phyloP scores from a whole-genome alignment of 2,888 invertebrate species.

The Philereme vetulata region DNA sequence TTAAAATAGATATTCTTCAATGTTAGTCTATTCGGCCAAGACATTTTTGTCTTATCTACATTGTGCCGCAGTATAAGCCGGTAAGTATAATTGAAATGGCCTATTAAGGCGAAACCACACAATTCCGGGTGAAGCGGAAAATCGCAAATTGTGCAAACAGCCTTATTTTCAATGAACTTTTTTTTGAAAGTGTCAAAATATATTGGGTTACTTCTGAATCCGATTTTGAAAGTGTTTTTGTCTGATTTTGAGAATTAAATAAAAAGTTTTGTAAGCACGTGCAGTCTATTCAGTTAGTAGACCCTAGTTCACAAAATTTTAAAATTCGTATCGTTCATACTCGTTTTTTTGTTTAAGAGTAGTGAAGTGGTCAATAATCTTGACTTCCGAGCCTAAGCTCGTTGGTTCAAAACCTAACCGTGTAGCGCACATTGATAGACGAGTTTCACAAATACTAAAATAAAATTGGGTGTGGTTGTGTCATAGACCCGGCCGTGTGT shows the following conservation, averaged over 20 bases:
- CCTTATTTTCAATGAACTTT: conserved; percentile 27
- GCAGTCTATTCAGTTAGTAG: background rate
- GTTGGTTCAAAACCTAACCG: too few relatives aligned
- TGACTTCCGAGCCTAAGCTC: too few relatives aligned
- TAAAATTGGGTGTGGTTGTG: too few relatives aligned
- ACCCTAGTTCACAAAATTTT: too few relatives aligned
- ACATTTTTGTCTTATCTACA: background rate
- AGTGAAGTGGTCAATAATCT: too few relatives aligned
- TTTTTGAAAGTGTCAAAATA: conserved; percentile 39
- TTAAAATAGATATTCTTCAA: too few relatives aligned
- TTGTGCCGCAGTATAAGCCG: conserved; percentile 12
- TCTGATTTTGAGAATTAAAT: background rate
- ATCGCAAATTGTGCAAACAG: conserved; percentile 43
- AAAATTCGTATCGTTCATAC: too few relatives aligned
- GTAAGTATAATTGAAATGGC: background rate
- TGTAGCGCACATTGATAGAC: too few relatives aligned
- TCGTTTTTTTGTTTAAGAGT: too few relatives aligned
- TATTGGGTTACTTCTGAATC: conserved; percentile 32
- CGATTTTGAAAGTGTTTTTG: conserved; percentile 8
- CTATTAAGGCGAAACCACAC: conserved; percentile 31
- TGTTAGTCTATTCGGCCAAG: too few relatives aligned
- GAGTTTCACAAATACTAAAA: too few relatives aligned
- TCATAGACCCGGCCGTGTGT: too few relatives aligned
- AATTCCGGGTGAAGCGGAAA: conserved; percentile 26
- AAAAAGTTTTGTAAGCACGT: background rate